These are phyloP conservation scores for Epirrhoe tristata DNA, from an alignment of 2,888 invertebrate genomes.

Conservation along the genomic window DNA sequence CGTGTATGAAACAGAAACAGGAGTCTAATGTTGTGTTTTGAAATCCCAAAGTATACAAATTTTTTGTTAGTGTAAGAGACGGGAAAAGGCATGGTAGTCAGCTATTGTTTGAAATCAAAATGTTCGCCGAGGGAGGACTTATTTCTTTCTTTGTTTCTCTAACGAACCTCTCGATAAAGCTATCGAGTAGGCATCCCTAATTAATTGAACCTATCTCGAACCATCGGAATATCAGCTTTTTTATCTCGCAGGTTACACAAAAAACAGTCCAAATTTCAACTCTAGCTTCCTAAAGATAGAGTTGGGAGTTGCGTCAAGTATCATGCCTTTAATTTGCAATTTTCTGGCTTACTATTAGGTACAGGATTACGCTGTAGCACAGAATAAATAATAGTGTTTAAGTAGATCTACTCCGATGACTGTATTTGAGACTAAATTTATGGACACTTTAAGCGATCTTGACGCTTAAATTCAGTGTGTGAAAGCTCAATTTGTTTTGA, in stretches of 20 bases:
- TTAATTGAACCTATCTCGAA: slow-evolving; percentile 77
- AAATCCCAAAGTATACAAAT: no score
- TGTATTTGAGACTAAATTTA: background rate
- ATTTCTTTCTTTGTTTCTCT: slow-evolving; percentile 34
- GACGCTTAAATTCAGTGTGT: background rate
- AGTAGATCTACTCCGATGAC: background rate
- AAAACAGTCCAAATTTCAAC: slow-evolving; percentile 42
- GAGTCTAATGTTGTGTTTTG: no score
- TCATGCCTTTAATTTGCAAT: slow-evolving; percentile 78
- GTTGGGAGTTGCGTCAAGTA: slow-evolving; percentile 39
- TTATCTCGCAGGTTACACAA: slow-evolving; percentile 60
- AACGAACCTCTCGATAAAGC: slow-evolving; percentile 60
- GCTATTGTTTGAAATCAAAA: slow-evolving; percentile 14
- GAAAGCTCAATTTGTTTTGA: background rate
- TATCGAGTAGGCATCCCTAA: slow-evolving; percentile 68
- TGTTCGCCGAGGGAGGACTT: background rate
- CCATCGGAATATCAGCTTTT: slow-evolving; percentile 72
- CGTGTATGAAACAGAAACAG: no score
- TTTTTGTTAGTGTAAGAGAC: background rate
- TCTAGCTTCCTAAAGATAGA: slow-evolving; percentile 30
- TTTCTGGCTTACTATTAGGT: slow-evolving; percentile 76
- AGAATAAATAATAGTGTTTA: slow-evolving; percentile 57
- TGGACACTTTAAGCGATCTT: background rate
- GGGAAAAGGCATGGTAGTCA: background rate
- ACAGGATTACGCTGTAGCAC: slow-evolving; percentile 73